These are phyloP conservation scores for Pseudochromis fuscus DNA, from an alignment of 2,797 vertebrate species.

Conservation along the genomic window DNA sequence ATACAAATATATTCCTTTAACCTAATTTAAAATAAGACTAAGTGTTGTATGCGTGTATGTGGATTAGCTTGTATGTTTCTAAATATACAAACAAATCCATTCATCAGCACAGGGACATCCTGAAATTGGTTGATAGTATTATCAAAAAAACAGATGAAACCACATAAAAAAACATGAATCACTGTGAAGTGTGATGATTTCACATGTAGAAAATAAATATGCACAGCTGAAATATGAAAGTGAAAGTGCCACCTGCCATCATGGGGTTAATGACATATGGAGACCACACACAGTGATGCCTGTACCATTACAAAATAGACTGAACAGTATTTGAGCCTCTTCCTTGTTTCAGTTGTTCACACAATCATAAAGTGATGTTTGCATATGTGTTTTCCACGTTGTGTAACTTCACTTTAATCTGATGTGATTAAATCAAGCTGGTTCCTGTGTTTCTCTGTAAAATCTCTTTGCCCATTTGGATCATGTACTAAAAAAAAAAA, in stretches of 20 bases:
- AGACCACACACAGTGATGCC: conserved; percentile 9
- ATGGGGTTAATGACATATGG: not conserved
- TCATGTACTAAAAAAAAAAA: not conserved
- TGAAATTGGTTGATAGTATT: conserved; percentile 8
- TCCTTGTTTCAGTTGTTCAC: not conserved
- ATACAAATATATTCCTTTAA: conserved; percentile 9
- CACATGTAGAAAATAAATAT: not conserved
- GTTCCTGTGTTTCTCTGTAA: not conserved
- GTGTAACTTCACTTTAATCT: not conserved
- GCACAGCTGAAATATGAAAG: not conserved
- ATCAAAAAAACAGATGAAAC: not conserved
- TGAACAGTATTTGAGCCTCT: not conserved
- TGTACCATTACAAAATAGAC: not conserved
- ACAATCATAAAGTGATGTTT: not conserved
- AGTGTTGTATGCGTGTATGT: not conserved
- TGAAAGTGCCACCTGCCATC: not conserved
- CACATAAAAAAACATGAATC: not conserved
- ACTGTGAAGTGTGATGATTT: not conserved
- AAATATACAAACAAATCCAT: not conserved
- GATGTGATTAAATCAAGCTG: not conserved
- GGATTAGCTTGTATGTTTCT: not conserved
- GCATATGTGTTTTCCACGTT: not conserved
- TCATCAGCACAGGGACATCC: conserved; percentile 17
- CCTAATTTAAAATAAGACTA: not conserved
- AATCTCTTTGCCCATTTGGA: not conserved